Percentiles rank a stretch among this genome's conserved stretches.
Conservation (phyloP, 2,113 vertebrate genomes). For the Amphiprion percula region DNA sequence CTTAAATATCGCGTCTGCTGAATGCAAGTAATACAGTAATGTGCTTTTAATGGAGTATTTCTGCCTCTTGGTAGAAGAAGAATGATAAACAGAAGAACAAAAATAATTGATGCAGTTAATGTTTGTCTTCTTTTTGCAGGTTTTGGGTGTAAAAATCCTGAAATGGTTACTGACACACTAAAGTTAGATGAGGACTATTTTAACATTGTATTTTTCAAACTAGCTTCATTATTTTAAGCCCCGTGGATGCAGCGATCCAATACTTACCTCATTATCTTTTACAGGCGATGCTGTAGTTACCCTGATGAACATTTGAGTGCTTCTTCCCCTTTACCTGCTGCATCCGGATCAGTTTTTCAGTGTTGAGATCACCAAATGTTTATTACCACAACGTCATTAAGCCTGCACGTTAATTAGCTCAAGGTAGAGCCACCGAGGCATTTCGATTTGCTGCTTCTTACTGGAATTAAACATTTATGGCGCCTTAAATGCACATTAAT, state of each 20-base stretch:
- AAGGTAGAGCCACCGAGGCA: constrained; percentile 10
- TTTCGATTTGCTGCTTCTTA: constrained; percentile 32
- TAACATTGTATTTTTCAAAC: neutral
- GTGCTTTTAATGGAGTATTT: too few species aligned
- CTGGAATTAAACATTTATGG: constrained; percentile 65
- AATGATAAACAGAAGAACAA: neutral
- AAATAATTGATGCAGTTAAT: too few species aligned
- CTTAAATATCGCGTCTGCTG: too few species aligned
- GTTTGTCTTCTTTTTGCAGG: too few species aligned
- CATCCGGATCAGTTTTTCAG: neutral
- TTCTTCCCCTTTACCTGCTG: neutral
- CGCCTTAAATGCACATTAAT: constrained; percentile 59
- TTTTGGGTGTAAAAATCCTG: neutral
- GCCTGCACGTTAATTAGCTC: constrained; percentile 31
- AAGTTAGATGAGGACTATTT: neutral
- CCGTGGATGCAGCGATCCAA: constrained; percentile 11
- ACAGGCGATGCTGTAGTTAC: neutral
- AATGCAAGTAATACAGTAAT: too few species aligned
- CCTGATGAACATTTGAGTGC: neutral
- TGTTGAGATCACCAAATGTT: neutral
- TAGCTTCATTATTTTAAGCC: neutral
- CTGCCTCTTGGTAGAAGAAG: neutral
- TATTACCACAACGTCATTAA: constrained; percentile 12
- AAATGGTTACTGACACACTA: too few species aligned
- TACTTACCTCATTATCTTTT: constrained; percentile 45